Conservation (phyloP, 2,113 vertebrate genomes). For the Aramus guarauna region DNA sequence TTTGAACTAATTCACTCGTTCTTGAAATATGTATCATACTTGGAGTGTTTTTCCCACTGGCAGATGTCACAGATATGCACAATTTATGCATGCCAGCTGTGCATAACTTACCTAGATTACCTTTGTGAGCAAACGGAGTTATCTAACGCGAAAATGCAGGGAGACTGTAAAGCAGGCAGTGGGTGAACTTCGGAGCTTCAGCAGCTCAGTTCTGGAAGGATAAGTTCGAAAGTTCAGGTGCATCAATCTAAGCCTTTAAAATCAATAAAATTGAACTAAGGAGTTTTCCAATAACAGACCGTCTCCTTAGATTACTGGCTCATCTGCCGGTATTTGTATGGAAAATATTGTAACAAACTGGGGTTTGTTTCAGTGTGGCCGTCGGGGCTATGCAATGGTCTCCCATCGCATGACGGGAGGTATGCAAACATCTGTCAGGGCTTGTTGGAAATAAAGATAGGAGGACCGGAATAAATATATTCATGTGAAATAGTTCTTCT, state of each 20-base stretch:
- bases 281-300: neutral
- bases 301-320: neutral
- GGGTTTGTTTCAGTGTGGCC: neutral
- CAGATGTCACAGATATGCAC: conserved; percentile 67
- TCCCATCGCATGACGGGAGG: neutral
- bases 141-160: conserved; percentile 6
- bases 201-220: neutral
- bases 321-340: conserved; percentile 2
- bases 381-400: neutral
- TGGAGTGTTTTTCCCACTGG: conserved; percentile 52
- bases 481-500: neutral
- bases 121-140: conserved; percentile 60
- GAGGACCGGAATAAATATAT: neutral
- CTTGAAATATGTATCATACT: conserved; percentile 49
- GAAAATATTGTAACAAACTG: neutral
- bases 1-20: conserved; percentile 39
- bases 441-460: neutral
- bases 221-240: neutral
- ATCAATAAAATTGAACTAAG: conserved; percentile 23
- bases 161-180: neutral
- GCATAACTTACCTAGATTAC: conserved; percentile 57
- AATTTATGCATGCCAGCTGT: conserved; percentile 74
- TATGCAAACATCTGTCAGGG: neutral
- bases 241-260: conserved; percentile 21
- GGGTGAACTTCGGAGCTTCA: neutral